These are phyloP conservation scores for Porites divaricata DNA, from an alignment of 92 coral and sea anemone species.

Conservation along the genomic window DNA sequence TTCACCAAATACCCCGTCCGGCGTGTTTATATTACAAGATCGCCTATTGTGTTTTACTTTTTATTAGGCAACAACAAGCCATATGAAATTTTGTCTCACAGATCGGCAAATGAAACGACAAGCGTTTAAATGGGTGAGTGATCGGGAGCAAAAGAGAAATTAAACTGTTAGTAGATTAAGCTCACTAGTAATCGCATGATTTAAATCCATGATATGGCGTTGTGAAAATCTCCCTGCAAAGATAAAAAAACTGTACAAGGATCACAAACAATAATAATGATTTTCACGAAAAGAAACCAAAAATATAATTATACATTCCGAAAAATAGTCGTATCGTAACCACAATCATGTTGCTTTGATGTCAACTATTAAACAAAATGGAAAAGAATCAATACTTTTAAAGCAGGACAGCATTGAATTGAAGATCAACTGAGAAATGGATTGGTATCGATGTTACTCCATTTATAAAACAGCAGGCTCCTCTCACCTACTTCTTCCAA, in stretches of 20 bases:
- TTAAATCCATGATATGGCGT: slow-evolving; percentile 5
- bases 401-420: no score
- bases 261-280: neutral
- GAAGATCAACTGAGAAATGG: no score
- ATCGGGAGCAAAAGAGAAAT: neutral
- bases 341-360: no score
- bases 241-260: neutral
- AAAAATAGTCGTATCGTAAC: no score
- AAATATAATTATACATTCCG: no score
- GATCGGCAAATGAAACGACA: neutral
- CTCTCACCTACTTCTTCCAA: no score
- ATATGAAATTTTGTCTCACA: slow-evolving; percentile 3
- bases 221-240: neutral
- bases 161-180: neutral
- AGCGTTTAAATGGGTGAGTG: neutral
- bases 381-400: no score
- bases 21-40: neutral
- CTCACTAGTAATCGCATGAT: slow-evolving; percentile 4
- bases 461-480: no score
- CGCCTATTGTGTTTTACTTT: neutral
- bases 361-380: no score
- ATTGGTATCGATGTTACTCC: no score
- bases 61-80: neutral
- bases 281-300: no score
- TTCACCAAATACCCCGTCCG: slow-evolving; percentile 13